phyloP scores from a whole-genome alignment of 2,113 vertebrate genomes.

The Rhynchopsitta pachyrhyncha region DNA sequence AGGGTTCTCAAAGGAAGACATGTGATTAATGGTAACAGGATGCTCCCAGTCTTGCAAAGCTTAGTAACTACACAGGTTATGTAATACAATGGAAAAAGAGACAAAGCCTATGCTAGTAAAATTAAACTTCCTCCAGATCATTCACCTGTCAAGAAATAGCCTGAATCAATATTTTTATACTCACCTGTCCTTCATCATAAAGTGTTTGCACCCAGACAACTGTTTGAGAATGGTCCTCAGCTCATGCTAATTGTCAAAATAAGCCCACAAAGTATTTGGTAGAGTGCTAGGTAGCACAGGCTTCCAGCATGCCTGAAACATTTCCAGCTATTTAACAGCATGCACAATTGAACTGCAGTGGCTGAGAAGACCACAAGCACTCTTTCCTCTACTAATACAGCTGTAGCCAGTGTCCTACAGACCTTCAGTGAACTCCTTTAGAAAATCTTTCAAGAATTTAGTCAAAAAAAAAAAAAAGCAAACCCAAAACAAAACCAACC shows the following conservation, averaged over 20 bases:
- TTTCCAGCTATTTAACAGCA: neutral
- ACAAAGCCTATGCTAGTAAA: neutral
- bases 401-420: neutral
- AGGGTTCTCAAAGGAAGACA: neutral
- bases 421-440: neutral
- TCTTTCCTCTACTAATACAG: neutral
- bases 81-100: neutral
- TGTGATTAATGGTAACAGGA: neutral
- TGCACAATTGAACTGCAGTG: neutral
- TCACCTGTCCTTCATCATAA: neutral
- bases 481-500: neutral
- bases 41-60: neutral
- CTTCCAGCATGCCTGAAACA: neutral
- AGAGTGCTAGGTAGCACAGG: neutral
- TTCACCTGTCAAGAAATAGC: neutral
- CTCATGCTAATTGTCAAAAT: neutral
- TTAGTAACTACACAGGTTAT: neutral
- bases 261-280: neutral
- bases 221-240: neutral
- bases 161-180: neutral
- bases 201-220: neutral
- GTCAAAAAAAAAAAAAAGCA: neutral
- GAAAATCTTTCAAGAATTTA: neutral
- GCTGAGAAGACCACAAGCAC: neutral
- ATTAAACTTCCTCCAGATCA: neutral